These are phyloP conservation scores for Pherbina coryleti DNA, from an alignment of 2,888 invertebrate genomes.

Conservation along the genomic window DNA sequence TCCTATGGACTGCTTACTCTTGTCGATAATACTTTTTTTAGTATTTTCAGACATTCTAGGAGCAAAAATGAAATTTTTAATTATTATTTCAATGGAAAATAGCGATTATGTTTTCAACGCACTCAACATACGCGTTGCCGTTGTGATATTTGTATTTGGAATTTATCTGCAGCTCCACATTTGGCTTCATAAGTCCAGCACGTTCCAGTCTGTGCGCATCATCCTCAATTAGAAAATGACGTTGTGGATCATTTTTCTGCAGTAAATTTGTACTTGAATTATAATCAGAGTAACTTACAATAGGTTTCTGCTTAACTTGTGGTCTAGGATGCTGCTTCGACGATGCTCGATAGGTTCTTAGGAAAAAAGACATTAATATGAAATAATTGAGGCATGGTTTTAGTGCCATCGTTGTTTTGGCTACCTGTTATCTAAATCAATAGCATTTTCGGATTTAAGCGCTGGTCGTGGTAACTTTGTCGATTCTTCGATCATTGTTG, in stretches of 20 bases:
- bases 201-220: conserved; percentile 60
- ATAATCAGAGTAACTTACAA: conserved; percentile 52
- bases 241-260: conserved; percentile 48
- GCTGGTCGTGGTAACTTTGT: conserved; percentile 20
- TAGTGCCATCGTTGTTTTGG: neutral
- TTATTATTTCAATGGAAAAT: neutral
- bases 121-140: conserved; percentile 56
- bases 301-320: conserved; percentile 40
- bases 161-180: conserved; percentile 21
- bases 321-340: conserved; percentile 53
- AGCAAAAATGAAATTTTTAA: neutral
- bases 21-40: conserved; percentile 47
- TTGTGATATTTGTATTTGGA: conserved; percentile 53
- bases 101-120: conserved; percentile 37
- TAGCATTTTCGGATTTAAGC: conserved; percentile 33
- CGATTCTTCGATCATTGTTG: neutral
- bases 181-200: conserved; percentile 44
- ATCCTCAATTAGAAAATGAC: conserved; percentile 54
- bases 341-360: conserved; percentile 53
- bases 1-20: conserved; percentile 49
- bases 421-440: conserved; percentile 49
- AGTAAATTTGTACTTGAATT: conserved; percentile 49
- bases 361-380: neutral
- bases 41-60: conserved; percentile 51
- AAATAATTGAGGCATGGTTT: neutral